These are phyloP conservation scores for Neostethus bicornis DNA, from an alignment of 2,797 vertebrate genomes.

Conservation along the genomic window DNA sequence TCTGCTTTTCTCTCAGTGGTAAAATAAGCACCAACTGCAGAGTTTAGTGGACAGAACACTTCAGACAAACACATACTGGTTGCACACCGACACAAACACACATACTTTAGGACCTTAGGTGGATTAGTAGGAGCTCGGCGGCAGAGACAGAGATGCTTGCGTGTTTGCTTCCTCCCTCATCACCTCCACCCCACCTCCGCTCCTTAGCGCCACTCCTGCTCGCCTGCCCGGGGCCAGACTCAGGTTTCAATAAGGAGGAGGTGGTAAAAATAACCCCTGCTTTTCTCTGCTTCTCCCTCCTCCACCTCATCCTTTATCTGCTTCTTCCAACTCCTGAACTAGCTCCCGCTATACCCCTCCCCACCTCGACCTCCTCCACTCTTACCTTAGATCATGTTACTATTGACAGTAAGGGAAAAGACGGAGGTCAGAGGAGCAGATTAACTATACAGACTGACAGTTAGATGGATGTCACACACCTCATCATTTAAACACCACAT, in stretches of 20 bases:
- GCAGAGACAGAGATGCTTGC: conserved; percentile 72
- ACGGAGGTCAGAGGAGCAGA: conserved; percentile 58
- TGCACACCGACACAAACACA: conserved; percentile 51
- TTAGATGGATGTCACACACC: conserved; percentile 58
- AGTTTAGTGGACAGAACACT: conserved; percentile 66
- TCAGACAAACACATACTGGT: conserved; percentile 70
- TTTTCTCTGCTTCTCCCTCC: conserved; percentile 59
- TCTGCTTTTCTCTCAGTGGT: conserved; percentile 69
- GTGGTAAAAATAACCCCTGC: conserved; percentile 79
- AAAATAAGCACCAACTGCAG: conserved; percentile 60
- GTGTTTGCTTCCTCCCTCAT: conserved; percentile 53
- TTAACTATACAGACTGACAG: conserved; percentile 64
- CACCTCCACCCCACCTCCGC: conserved; percentile 55
- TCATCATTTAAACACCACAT: conserved; percentile 45
- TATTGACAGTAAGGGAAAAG: conserved; percentile 64
- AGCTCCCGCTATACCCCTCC: conserved; percentile 56
- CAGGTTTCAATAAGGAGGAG: conserved; percentile 80
- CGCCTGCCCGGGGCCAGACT: conserved; percentile 83
- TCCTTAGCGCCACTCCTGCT: conserved; percentile 74
- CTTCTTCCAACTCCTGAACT: conserved; percentile 57
- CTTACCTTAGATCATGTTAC: conserved; percentile 77
- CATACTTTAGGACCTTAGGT: conserved; percentile 73
- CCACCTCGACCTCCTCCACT: conserved; percentile 62
- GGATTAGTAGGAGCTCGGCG: conserved; percentile 76
- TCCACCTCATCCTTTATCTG: conserved; percentile 55